phyloP scores from a whole-genome alignment of 2,888 invertebrate species.

The Cotesia congregata region DNA sequence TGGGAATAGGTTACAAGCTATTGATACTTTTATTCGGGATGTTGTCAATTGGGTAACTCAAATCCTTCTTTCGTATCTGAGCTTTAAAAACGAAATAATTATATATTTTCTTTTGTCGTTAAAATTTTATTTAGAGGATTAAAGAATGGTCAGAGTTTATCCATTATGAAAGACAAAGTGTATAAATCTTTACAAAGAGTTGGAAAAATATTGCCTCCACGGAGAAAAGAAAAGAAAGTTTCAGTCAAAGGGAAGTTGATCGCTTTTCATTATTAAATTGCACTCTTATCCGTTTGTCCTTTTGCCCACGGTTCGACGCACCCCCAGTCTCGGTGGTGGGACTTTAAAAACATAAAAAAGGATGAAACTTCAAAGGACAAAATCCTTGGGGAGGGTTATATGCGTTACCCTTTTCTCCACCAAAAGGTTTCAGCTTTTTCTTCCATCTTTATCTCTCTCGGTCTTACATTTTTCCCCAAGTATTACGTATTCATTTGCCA shows the following conservation, averaged over 20 bases:
- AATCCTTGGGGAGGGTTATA: conserved; percentile 37
- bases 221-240: conserved; percentile 17
- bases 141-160: background rate
- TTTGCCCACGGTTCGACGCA: conserved; percentile 24
- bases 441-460: conserved; percentile 18
- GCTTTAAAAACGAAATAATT: background rate
- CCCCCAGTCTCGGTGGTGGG: conserved; percentile 16
- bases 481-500: conserved; percentile 67
- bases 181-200: conserved; percentile 22
- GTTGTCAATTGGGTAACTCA: background rate
- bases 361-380: conserved; percentile 51
- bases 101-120: background rate
- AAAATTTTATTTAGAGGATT: background rate
- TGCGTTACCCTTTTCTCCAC: conserved; percentile 39
- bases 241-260: conserved; percentile 24
- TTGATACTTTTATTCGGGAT: conserved; percentile 12
- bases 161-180: conserved; percentile 12
- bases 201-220: conserved; percentile 17
- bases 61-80: background rate
- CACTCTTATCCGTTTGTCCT: conserved; percentile 43
- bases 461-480: conserved; percentile 33
- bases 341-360: conserved; percentile 32
- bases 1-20: conserved; percentile 16
- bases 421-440: conserved; percentile 28
- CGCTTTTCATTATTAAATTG: conserved; percentile 46